Base-by-base conservation (phyloP, 64 coral and sea anemone species). In the Trachythela sp. region DNA sequence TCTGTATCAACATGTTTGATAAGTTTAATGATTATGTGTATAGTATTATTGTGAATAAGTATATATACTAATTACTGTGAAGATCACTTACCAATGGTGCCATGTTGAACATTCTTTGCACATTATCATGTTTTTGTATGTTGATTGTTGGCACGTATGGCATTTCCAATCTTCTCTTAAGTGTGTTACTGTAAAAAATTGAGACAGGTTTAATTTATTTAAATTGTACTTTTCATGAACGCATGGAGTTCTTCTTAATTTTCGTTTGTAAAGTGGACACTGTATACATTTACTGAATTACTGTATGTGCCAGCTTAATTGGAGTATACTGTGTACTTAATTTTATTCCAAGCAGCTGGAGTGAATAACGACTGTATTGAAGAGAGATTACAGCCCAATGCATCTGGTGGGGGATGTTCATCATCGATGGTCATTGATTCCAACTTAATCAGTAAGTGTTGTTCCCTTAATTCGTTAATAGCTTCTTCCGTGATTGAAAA, bases 281-380 rank as follows among this genome's bases (percentile, higher is more conserved):
- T 15, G 8, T 15, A 49, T 49, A 7, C 48, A 49, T 9, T 49
- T 15, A 9, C 48, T 7, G 15, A 49, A 49, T 49, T 15, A 9
- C 7, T 49, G 15, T 49, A 49, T 15, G 15, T 49, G 15, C 15
- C 41, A 39, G 48, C 13, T 26, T 43, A 85, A 26, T 39, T 85
- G 48, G n/a, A n/a, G n/a, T n/a, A 85, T 43, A 45, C 9, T 39
- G 41, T 48, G 49, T 52, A 52, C 49, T 52, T 52, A 52, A 85
- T 43, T 48, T 48, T 85, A 48, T 85, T 85, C 84, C 84, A 85
- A 48, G 84, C 84, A 85, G 40, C 84, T 48, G 84, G 84, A 85
- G 84, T 85, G 40, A 85, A 85, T 40, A 85, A 85, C 14, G 15
- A 1, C 31, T 85, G 40, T 40, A 85, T 42, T 18, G 40, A 40